Evolutionary conservation across 2,113 vertebrate genomes (phyloP).

Genomic region (Podarcis raffonei): DNA sequence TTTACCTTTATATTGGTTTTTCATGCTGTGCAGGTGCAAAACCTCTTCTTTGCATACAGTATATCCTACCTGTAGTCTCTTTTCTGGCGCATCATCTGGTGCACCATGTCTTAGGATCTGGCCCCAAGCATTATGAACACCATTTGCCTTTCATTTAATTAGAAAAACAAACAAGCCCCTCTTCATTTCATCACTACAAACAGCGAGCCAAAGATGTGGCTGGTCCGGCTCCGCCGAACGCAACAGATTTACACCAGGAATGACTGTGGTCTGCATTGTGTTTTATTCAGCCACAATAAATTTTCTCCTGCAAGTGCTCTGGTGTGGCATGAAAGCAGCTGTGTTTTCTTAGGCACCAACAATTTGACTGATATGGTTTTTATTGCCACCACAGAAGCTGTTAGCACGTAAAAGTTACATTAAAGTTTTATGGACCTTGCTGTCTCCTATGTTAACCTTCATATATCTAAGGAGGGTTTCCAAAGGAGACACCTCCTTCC

Average conservation of each 20-base stretch:
- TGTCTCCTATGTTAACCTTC: slow-evolving; percentile 24
- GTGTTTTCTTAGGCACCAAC: slow-evolving; percentile 29
- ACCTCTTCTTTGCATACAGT: not conserved
- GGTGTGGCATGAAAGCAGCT: slow-evolving; percentile 16
- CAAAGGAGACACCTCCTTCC: not conserved
- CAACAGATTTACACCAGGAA: not conserved
- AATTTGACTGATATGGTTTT: slow-evolving; percentile 29
- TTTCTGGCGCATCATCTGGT: too few relatives aligned
- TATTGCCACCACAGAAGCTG: slow-evolving; percentile 36
- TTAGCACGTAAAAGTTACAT: slow-evolving; percentile 20
- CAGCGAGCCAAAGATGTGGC: not conserved
- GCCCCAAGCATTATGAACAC: too few relatives aligned
- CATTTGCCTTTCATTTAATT: not conserved
- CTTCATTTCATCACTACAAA: not conserved
- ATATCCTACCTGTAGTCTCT: not conserved
- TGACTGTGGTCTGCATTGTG: too few relatives aligned
- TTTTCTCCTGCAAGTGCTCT: not conserved
- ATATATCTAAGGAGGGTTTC: not conserved
- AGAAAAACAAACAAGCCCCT: not conserved
- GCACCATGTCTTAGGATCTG: not conserved
- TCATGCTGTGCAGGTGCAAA: not conserved
- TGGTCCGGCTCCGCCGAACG: not conserved
- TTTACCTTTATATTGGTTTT: not conserved
- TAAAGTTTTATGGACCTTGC: slow-evolving; percentile 26
- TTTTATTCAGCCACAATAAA: not conserved